These are phyloP conservation scores for Nemapogon koenigi DNA, from an alignment of 2,888 invertebrate genomes.

Conservation along the genomic window DNA sequence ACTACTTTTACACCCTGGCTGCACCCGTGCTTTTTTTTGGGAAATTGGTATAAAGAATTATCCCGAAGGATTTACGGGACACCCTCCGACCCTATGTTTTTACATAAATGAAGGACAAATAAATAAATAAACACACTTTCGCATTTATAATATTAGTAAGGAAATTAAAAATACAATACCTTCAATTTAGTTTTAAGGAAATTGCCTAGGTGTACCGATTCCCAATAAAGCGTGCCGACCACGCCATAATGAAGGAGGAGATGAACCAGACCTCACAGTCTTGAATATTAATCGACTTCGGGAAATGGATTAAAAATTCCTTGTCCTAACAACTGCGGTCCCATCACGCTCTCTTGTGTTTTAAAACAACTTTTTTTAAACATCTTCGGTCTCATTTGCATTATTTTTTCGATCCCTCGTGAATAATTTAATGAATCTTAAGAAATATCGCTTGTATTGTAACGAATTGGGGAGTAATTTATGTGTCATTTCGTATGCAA, in stretches of 20 bases:
- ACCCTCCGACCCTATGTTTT: no score
- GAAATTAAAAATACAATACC: no score
- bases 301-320: slow-evolving; percentile 67
- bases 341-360: slow-evolving; percentile 49
- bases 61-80: no score
- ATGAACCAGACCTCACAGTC: slow-evolving; percentile 61
- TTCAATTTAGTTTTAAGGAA: no score
- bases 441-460: slow-evolving; percentile 37
- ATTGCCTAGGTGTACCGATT: no score
- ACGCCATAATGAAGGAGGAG: slow-evolving; percentile 55
- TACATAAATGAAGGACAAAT: no score
- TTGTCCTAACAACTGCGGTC: slow-evolving; percentile 44
- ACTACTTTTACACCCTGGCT: no score
- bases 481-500: no score
- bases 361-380: slow-evolving; percentile 59
- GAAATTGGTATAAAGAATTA: no score
- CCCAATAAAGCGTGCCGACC: slow-evolving; percentile 6
- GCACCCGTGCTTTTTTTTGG: no score
- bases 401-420: slow-evolving; percentile 55
- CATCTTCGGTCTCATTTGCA: slow-evolving; percentile 52
- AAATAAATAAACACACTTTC: no score
- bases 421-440: slow-evolving; percentile 62
- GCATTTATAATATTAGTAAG: no score
- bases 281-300: slow-evolving; percentile 63
- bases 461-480: slow-evolving; percentile 4